phyloP scores from a whole-genome alignment of 2,113 vertebrate species.

The Anser cygnoides region DNA sequence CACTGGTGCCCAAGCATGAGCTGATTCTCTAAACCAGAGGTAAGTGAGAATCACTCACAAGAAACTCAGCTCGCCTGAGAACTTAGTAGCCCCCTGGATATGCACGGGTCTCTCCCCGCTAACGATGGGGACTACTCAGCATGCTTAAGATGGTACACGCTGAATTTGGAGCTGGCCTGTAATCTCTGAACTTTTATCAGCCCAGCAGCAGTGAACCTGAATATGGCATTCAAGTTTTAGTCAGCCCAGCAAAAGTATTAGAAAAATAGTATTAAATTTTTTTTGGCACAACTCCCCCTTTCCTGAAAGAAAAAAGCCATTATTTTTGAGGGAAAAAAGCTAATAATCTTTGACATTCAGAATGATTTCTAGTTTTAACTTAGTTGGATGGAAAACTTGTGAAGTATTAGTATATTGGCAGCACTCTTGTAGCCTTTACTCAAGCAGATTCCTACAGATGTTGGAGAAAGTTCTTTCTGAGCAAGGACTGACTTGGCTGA shows the following conservation, averaged over 20 bases:
- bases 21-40: background rate
- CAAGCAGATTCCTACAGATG: background rate
- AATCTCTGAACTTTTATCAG: background rate
- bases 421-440: background rate
- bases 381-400: background rate
- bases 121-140: background rate
- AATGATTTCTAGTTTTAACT: background rate
- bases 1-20: fast-evolving
- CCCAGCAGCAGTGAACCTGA: background rate
- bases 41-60: background rate
- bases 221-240: background rate
- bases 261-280: background rate
- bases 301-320: background rate
- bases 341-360: background rate
- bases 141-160: background rate
- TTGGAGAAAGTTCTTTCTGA: background rate
- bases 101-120: fast-evolving
- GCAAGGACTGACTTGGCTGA: background rate
- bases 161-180: background rate
- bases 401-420: background rate
- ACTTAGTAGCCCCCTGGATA: background rate
- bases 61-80: background rate
- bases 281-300: background rate
- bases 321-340: background rate
- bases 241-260: background rate